Base-by-base conservation (phyloP, 2,888 invertebrate species). In the Leptothorax acervorum region DNA sequence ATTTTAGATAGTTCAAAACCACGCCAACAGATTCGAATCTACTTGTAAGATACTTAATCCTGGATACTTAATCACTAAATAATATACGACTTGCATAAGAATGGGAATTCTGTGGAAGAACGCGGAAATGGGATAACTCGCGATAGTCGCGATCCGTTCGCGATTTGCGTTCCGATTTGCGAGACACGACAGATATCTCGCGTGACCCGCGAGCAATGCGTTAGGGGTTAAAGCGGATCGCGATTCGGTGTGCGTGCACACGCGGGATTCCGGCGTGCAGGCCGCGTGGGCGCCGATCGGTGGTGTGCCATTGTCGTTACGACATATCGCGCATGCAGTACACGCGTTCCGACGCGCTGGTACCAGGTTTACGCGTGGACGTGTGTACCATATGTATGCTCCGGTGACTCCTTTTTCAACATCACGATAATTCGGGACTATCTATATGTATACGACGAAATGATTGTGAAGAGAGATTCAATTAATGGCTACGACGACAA, bases 311-410 rank as follows among this genome's bases (percentile, higher is more conserved):
- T 86, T 87, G 89, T 83, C 79, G 86, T 90, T 90, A 90, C 90
- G 90, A 90, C 90, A 90, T 83, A 88, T 83, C 89, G 84, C 74
- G 81, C 82, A 74, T 79, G 48, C 85, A 71, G 62, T 81, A 83
- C 83, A 87, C 90, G 62, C 85, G 82, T 82, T 82, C 12, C 18
- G 65, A 0, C 6, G 42, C 6, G 23, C 42, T 65, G 42, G 39
- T 63, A n/a, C 39, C 4, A n/a, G 23, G 35, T 35, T 62, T 60
- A 60, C 60, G 28, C n/a, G 3, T 12, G 18, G 12, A 18, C 5
- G 15, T 51, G 51, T 55, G 1, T 18, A 23, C 53, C 53, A 55
- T 23, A 55, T 55, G 23, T 55, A 11, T n/a, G 8, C 53, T 48
- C 15, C 15, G 15, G 5, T 15, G 15, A 48, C 48, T 15, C 48